Evolutionary conservation across 2,888 invertebrate species (phyloP).

Genomic region (Eristalis pertinax): DNA sequence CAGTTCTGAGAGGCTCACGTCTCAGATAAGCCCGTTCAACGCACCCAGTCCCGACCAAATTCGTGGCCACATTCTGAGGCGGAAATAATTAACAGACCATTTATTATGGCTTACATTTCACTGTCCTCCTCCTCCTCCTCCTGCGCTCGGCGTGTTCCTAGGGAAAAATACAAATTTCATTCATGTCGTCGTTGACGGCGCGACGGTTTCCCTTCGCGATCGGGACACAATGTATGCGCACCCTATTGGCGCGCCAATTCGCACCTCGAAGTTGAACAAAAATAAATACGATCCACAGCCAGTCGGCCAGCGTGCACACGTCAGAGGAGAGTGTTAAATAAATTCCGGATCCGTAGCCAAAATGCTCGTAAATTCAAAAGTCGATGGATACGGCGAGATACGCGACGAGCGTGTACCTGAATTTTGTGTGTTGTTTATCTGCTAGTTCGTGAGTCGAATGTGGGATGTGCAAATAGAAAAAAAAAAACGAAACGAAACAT

Average conservation of each 20-base stretch:
- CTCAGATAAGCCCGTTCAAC: not conserved
- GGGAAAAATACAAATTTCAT: slow-evolving; percentile 47
- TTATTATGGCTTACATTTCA: slow-evolving; percentile 34
- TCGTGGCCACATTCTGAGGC: slow-evolving; percentile 20
- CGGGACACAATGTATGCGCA: slow-evolving; percentile 17
- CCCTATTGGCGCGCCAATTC: slow-evolving; percentile 59
- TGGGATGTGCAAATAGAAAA: slow-evolving; percentile 41
- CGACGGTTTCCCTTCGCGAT: too few relatives aligned
- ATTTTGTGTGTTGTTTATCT: slow-evolving; percentile 4
- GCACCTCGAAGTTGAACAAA: slow-evolving; percentile 49
- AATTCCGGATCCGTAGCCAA: slow-evolving; percentile 46
- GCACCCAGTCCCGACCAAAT: not conserved
- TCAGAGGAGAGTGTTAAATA: slow-evolving; percentile 51
- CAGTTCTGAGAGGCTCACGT: not conserved
- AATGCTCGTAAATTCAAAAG: slow-evolving; percentile 5
- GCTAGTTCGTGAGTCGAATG: slow-evolving; percentile 42
- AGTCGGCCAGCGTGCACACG: slow-evolving; percentile 35
- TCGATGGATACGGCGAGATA: not conserved
- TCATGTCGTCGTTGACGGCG: slow-evolving; percentile 29
- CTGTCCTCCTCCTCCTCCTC: not conserved
- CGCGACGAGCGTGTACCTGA: not conserved
- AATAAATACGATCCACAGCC: slow-evolving; percentile 13
- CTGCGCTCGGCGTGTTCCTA: not conserved
- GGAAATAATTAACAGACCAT: slow-evolving; percentile 56
- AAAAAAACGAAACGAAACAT: not conserved